A percentile compares a stretch with the other conserved stretches of the same genome.
Evolutionary conservation across 1,140 invertebrate species (phyloP).

Genomic region (Mercenaria mercenaria): DNA sequence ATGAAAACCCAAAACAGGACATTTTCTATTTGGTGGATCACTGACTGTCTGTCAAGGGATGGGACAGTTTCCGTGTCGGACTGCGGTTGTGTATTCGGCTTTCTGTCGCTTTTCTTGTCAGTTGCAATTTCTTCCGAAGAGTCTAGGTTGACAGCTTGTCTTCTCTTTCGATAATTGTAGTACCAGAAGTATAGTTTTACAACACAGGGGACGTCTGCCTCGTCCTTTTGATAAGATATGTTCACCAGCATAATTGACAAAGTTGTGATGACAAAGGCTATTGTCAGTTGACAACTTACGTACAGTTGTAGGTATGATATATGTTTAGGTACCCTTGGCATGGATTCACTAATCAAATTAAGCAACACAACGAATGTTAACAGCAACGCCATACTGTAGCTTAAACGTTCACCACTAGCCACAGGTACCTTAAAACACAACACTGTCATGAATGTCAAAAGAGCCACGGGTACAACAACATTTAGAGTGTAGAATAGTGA

Average conservation of each 20-base stretch:
- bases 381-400: constrained; percentile 31
- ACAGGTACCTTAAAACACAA: constrained; percentile 36
- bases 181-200: neutral
- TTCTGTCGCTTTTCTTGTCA: too few relatives aligned
- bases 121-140: neutral
- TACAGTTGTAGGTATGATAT: constrained; percentile 32
- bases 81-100: too few relatives aligned
- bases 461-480: neutral
- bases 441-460: constrained; percentile 24
- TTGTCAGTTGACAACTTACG: constrained; percentile 4
- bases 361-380: constrained; percentile 45
- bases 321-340: constrained; percentile 11
- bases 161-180: neutral
- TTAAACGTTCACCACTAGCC: constrained; percentile 10
- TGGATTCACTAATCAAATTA: neutral
- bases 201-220: neutral
- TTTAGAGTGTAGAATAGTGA: constrained; percentile 9
- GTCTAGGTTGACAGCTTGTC: neutral
- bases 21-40: too few relatives aligned
- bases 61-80: too few relatives aligned
- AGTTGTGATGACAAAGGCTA: neutral
- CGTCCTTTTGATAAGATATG: neutral
- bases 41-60: too few relatives aligned
- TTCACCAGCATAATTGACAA: constrained; percentile 19
- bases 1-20: too few relatives aligned